A percentile compares a stretch with the other conserved stretches of the same genome.
phyloP scores from a whole-genome alignment of 2,113 vertebrate genomes.

The Mesitornis unicolor region DNA sequence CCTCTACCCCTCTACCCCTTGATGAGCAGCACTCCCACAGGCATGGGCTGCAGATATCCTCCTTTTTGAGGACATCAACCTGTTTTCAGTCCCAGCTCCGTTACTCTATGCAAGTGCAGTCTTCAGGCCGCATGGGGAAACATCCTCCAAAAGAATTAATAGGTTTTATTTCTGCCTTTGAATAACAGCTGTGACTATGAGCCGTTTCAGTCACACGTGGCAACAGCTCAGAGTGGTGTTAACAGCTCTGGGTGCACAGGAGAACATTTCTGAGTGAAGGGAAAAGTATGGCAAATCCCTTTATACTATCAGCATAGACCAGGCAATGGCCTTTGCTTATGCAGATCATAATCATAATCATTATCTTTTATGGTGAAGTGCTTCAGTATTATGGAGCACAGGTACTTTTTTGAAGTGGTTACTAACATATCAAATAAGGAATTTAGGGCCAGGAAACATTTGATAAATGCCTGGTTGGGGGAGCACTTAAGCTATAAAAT shows the following conservation, averaged over 20 bases:
- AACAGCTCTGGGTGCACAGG: background rate
- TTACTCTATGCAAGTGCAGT: rapidly evolving
- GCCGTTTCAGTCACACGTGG: background rate
- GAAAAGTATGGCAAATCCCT: conserved; percentile 7
- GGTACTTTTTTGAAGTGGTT: conserved; percentile 50
- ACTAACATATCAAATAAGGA: conserved; percentile 60
- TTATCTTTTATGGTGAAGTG: conserved; percentile 60
- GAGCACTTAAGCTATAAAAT: conserved; percentile 34
- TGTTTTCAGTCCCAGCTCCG: background rate
- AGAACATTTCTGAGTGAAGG: background rate
- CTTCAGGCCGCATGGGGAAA: background rate
- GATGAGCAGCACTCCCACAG: background rate
- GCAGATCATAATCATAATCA: conserved; percentile 57
- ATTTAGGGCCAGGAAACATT: conserved; percentile 30
- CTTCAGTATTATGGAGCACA: conserved; percentile 31
- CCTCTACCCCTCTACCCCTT: background rate
- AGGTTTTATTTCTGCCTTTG: background rate
- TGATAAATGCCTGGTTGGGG: conserved; percentile 54
- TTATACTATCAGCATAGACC: background rate
- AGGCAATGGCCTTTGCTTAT: conserved; percentile 55
- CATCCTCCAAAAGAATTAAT: background rate
- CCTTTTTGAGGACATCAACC: background rate
- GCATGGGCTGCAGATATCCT: rapidly evolving
- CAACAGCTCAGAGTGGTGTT: background rate
- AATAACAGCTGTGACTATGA: background rate